phyloP scores from a whole-genome alignment of 1,140 invertebrate genomes.

The Calephelis virginiensis region DNA sequence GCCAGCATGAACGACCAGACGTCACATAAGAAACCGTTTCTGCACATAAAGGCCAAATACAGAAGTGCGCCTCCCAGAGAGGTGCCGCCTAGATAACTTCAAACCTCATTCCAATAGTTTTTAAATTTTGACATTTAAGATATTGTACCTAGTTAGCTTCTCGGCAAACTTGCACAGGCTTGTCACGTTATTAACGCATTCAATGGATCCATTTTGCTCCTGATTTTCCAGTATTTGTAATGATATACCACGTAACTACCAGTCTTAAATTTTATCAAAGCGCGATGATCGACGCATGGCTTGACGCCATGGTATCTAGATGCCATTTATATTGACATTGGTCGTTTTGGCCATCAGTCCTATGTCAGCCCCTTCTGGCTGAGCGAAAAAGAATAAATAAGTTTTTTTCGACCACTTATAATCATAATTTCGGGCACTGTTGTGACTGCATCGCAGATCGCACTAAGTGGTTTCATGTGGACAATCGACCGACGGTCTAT shows the following conservation, averaged over 20 bases:
- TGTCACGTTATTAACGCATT: slow-evolving; percentile 10
- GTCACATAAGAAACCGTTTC: slow-evolving; percentile 77
- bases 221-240: background rate
- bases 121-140: slow-evolving; percentile 32
- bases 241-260: no score
- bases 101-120: slow-evolving; percentile 56
- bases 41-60: slow-evolving; percentile 87
- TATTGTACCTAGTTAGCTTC: slow-evolving; percentile 9
- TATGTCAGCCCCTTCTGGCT: no score
- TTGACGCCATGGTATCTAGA: no score
- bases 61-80: slow-evolving; percentile 81
- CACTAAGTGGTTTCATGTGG: background rate
- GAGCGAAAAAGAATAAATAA: no score
- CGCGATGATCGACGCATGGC: no score
- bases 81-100: slow-evolving; percentile 72
- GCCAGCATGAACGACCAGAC: slow-evolving; percentile 56
- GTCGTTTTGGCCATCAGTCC: no score
- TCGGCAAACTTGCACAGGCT: slow-evolving; percentile 17
- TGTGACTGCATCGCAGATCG: background rate
- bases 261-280: no score
- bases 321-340: no score
- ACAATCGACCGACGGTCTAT: no score
- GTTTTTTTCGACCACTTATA: background rate
- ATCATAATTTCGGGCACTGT: slow-evolving; percentile 4
- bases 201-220: slow-evolving; percentile 5